Conservation (phyloP, 2,888 invertebrate genomes). For the Nymphalis polychloros region DNA sequence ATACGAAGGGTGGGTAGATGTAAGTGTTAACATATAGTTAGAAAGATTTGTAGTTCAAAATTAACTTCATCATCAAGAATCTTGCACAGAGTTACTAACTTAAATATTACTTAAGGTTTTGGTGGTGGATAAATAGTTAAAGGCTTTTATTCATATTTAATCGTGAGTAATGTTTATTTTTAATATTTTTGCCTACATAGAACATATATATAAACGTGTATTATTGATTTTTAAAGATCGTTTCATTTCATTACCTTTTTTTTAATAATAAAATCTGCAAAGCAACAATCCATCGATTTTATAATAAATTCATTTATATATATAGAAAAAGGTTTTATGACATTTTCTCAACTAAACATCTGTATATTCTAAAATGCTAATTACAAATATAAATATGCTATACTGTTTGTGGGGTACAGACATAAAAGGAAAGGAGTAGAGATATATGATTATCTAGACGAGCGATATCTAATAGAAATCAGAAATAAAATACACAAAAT, state of each 20-base stretch:
- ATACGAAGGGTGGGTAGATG: constrained; percentile 53
- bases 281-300: too few relatives aligned
- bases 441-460: too few relatives aligned
- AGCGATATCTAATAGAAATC: too few relatives aligned
- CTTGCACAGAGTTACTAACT: constrained; percentile 54
- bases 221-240: constrained; percentile 57
- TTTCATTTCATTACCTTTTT: constrained; percentile 50
- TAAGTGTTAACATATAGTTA: constrained; percentile 66
- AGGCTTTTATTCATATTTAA: constrained; percentile 68
- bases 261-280: too few relatives aligned
- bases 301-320: too few relatives aligned
- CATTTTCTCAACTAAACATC: too few relatives aligned
- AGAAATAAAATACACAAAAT: too few relatives aligned
- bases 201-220: constrained; percentile 53
- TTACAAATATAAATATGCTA: too few relatives aligned
- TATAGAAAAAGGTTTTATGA: too few relatives aligned
- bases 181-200: constrained; percentile 62
- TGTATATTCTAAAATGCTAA: too few relatives aligned
- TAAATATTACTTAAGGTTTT: constrained; percentile 66
- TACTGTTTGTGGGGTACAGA: too few relatives aligned
- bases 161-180: constrained; percentile 67
- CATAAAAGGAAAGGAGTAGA: too few relatives aligned
- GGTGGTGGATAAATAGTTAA: constrained; percentile 71
- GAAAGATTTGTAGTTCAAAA: constrained; percentile 46
- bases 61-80: constrained; percentile 37